These are phyloP conservation scores for Perdita meconis DNA, from an alignment of 2,888 invertebrate species.

Conservation along the genomic window DNA sequence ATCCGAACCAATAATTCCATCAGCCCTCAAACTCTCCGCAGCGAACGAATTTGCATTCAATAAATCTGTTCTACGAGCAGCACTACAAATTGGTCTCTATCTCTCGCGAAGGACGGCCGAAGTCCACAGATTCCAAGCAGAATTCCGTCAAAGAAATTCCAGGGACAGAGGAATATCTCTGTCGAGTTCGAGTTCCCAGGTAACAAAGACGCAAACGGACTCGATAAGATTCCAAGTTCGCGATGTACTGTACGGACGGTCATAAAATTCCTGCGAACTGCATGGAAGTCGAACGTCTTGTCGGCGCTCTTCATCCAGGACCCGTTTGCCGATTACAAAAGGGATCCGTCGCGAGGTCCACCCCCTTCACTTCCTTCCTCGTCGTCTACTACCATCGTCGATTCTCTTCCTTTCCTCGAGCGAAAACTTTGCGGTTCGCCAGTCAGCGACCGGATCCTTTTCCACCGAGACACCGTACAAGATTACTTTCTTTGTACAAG, in stretches of 20 bases:
- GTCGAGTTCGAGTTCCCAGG: neutral
- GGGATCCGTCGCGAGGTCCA: conserved; percentile 59
- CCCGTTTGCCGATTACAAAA: conserved; percentile 77
- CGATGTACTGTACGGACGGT: conserved; percentile 9
- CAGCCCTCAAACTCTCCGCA: too few species aligned
- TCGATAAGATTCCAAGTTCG: conserved; percentile 33
- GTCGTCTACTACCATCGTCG: conserved; percentile 10
- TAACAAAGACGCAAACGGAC: conserved; percentile 42
- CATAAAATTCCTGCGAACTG: conserved; percentile 46
- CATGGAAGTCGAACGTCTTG: conserved; percentile 51
- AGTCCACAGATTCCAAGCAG: conserved; percentile 11
- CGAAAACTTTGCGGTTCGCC: conserved; percentile 69
- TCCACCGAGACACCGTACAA: conserved; percentile 67
- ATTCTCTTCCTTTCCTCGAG: conserved; percentile 53
- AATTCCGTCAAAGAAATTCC: conserved; percentile 36
- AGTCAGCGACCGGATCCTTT: conserved; percentile 52
- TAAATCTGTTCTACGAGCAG: neutral
- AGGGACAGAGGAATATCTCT: conserved; percentile 28
- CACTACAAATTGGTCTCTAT: conserved; percentile 15
- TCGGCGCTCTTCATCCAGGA: conserved; percentile 49
- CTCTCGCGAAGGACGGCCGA: neutral
- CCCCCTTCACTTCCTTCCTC: conserved; percentile 16
- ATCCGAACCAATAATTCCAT: too few species aligned
- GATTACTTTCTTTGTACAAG: conserved; percentile 72
- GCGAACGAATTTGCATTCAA: neutral